Evolutionary conservation across 1,140 invertebrate genomes (phyloP), one percentile per base, ranked within the genome.

Genomic region (Drosophila orosa): DNA sequence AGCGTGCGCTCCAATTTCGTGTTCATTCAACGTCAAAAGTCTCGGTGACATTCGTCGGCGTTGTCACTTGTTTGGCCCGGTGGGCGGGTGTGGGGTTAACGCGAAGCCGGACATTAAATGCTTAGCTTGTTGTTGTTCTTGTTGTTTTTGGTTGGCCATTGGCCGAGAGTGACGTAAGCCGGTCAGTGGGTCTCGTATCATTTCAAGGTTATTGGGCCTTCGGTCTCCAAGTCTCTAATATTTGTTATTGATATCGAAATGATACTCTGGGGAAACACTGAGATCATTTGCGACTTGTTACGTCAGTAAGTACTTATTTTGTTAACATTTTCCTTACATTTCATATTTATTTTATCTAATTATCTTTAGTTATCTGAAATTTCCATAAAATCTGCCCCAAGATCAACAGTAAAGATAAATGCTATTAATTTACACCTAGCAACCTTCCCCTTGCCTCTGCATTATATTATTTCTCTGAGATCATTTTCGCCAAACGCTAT

Each of bases 1-100:
- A 62, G 68, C 74, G 78, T 81, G 74, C 50, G 82, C 72, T 86
- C 69, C 75, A 75, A 76, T 79, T 87, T 71, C 62, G 42, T 75
- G 74, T 67, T 76, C 73, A 73, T 63, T 47, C 68, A 74, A 80
- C 61, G 65, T 67, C 68, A 57, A 78, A 72, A 87, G 66, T 60
- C 58, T 52, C 60, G 78, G 60, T 86, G 83, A 86, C 82, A 86
- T 65, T 82, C 50, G 39, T 62, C 52, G 39, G 59, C 52, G 45
- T 63, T 86, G 83, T 82, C 78, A 81, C 61, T 66, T 60, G 39
- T 42, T 54, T 35, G 33, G 13, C 19, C n/a, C 19, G 50, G 29
- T 52, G 47, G 45, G 42, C 31, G 17, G 31, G 47, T 35, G 50
- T 52, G 50, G 62, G 17, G 24, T 65, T 65, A 50, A 67, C 50